phyloP scores from a whole-genome alignment of 2,113 vertebrate species.

The Mellivora capensis region DNA sequence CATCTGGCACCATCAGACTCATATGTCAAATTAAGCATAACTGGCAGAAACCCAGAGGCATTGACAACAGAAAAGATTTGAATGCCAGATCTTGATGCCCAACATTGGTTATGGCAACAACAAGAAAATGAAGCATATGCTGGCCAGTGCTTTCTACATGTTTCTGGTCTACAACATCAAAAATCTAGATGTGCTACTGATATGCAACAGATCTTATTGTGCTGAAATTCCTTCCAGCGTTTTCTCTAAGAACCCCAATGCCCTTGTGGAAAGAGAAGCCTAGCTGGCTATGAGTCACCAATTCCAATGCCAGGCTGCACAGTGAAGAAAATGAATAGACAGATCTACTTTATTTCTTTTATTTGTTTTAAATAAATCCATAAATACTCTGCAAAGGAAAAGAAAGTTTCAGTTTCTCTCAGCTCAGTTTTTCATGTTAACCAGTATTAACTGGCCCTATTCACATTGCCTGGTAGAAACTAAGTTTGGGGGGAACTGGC shows the following conservation, averaged over 20 bases:
- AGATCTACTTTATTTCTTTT: not conserved
- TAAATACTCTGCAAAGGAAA: not conserved
- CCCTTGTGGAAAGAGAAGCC: not conserved
- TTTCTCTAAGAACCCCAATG: not conserved
- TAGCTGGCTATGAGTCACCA: not conserved
- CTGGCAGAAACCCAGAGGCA: not conserved
- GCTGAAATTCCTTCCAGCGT: not conserved
- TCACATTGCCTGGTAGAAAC: not conserved
- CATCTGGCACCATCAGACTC: not conserved
- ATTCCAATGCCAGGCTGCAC: not conserved
- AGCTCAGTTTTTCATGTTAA: not conserved
- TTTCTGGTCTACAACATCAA: not conserved
- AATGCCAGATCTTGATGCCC: not conserved
- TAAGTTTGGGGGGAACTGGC: not conserved
- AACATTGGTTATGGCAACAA: not conserved
- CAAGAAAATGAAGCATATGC: not conserved
- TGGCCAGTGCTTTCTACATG: not conserved
- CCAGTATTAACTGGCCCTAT: not conserved
- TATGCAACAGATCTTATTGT: not conserved
- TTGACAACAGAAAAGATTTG: not conserved
- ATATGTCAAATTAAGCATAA: not conserved
- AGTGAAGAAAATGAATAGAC: not conserved
- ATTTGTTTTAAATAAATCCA: slow-evolving; percentile 20
- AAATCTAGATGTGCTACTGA: not conserved
- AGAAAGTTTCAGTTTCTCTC: not conserved